Evolutionary conservation across 2,888 invertebrate species (phyloP).

Genomic region (Pachliopta kotzebuea): DNA sequence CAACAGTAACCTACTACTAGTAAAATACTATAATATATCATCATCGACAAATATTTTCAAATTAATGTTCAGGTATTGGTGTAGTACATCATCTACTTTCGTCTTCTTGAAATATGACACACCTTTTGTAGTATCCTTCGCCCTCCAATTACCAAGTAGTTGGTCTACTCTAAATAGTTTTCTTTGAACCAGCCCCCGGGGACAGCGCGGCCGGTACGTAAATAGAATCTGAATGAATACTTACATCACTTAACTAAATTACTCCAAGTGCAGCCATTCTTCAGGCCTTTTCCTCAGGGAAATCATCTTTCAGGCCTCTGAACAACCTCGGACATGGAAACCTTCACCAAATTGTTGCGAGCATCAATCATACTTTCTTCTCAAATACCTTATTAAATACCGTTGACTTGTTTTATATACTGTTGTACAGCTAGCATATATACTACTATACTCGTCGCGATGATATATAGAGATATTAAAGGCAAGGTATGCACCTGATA

Average conservation of each 20-base stretch:
- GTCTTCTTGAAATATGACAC: too few species aligned
- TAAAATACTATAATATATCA: too few species aligned
- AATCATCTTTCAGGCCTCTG: conserved; percentile 15
- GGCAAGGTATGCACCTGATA: too few species aligned
- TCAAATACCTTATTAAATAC: neutral
- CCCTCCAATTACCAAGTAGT: too few species aligned
- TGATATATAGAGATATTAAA: too few species aligned
- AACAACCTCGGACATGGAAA: conserved; percentile 10
- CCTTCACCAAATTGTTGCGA: conserved; percentile 4
- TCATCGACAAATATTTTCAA: too few species aligned
- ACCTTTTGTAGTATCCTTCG: too few species aligned
- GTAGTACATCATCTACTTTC: too few species aligned
- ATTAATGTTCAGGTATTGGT: too few species aligned
- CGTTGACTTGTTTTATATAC: neutral
- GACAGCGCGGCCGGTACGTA: neutral
- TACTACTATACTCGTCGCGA: too few species aligned
- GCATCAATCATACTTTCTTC: conserved; percentile 3
- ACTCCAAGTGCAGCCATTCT: conserved; percentile 14
- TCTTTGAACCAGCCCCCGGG: neutral
- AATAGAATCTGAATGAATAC: conserved; percentile 4
- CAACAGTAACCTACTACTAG: too few species aligned
- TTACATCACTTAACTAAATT: conserved; percentile 2
- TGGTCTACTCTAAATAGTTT: neutral
- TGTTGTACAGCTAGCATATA: too few species aligned
- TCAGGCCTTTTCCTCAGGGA: conserved; percentile 9